Base-by-base conservation (phyloP, 2,888 invertebrate species). In the Trichogramma evanescens region DNA sequence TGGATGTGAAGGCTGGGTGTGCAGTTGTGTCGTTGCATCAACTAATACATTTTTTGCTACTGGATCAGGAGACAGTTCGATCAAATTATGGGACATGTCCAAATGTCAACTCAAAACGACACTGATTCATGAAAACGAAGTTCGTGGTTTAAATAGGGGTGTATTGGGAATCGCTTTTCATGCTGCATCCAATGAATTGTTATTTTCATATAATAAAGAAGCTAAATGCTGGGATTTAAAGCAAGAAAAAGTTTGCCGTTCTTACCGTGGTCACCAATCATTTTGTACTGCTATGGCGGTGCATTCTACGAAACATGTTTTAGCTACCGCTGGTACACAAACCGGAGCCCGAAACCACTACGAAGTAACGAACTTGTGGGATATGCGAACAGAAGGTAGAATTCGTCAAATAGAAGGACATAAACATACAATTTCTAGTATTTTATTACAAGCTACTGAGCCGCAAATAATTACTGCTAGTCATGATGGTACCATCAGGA, bases 161-260 rank as follows among this genome's bases (percentile, higher is more conserved):
- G 99, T 99, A 0, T 84, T 99, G 74, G 98, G 98, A 0, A 81
- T 99, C 43, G 95, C 93, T 56, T 92, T 99, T 51, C 97, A 97
- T 65, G 79, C 88, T 0, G 82, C 96, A 67, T 98, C 99, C 3
- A 99, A 99, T 76, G 80, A 99, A 52, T 99, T 99, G 81, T 96
- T 96, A 66, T 97, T 96, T 76, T 98, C 98, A 7, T 99, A 99
- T 81, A 99, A 99, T 79, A 87, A 98, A 71, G 95, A 96, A 81
- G 98, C 99, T 0, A 99, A 98, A 81, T 99, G 99, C 76, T 99
- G 99, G 99, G 99, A 99, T 81, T 82, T 99, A 42, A 99, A 99
- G 80, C 95, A 98, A 73, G 99, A 99, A 75, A 99, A 99, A 81
- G 91, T 94, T 4, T 95, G 97, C 69, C 84, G 99, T 0, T 98